Evolutionary conservation across 2,888 invertebrate species (phyloP), one percentile per base, ranked within the genome.

Genomic region (Syrphus vitripennis): DNA sequence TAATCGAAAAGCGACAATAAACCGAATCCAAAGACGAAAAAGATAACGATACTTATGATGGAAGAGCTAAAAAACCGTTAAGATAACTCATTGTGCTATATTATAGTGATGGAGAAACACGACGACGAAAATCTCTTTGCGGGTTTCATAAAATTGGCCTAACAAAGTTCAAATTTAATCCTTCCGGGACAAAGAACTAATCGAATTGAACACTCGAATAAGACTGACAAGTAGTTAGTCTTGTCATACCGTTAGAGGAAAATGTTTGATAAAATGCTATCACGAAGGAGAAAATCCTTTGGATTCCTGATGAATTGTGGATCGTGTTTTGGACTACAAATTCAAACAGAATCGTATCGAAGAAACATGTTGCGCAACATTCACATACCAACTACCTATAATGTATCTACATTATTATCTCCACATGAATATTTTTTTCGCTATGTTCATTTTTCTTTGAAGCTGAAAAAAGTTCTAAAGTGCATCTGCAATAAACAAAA

Each of bases 181-280:
- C 53, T 50, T 40, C 71, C 37, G 24, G 4, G 31, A 53, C 37
- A 59, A 37, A 53, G 34, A 16, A 81, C 86, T 71, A 72, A 77
- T 86, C 86, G 82, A 77, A 86, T 77, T 72, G 69, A 82, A 77
- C 42, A 82, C 81, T 86, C 82, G 86, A 86, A 70, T 69, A 77
- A 69, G 69, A 86, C 86, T 86, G 63, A 82, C 82, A 74, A 70
- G 70, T 57, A 70, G 63, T 40, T 72, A n/a, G 55, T 50, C 63
- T 69, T 82, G 77, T 72, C 70, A 63, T 74, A 86, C 69, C 48
- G 50, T 72, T 70, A 74, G 72, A 69, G 70, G 48, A 48, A 61
- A 75, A 48, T 9, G 21, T 45, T 48, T 55, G 29, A 72, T 55
- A 61, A 45, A 50, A 31, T 16, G 69, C 40, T 40, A 34, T 50